These are phyloP conservation scores for Nemapogon koenigi DNA, from an alignment of 2,888 invertebrate species.

Conservation along the genomic window DNA sequence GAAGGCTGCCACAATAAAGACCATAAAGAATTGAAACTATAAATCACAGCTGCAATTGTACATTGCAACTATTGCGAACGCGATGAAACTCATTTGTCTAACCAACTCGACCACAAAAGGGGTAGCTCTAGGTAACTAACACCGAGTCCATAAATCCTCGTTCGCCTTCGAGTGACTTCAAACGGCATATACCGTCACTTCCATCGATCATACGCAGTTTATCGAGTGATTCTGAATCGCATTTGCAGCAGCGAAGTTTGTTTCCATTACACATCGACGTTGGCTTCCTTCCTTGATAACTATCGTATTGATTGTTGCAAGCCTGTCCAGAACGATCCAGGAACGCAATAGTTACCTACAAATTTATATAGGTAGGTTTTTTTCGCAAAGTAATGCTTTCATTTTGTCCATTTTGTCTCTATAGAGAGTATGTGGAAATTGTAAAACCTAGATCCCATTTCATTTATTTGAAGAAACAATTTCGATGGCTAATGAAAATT, in stretches of 20 bases:
- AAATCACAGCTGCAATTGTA: conserved; percentile 4
- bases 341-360: too few relatives aligned
- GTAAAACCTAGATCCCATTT: too few relatives aligned
- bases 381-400: too few relatives aligned
- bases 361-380: too few relatives aligned
- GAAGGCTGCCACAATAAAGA: too few relatives aligned
- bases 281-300: background rate
- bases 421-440: too few relatives aligned
- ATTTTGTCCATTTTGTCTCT: too few relatives aligned
- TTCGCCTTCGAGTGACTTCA: conserved; percentile 3
- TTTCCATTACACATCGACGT: background rate
- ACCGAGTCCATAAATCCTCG: background rate
- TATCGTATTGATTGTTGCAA: background rate
- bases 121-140: background rate
- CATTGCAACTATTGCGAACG: background rate
- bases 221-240: conserved; percentile 23
- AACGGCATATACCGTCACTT: conserved; percentile 2
- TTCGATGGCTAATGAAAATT: too few relatives aligned
- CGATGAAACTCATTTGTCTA: conserved; percentile 8
- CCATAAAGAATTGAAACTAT: conserved; percentile 5
- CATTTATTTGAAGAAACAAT: too few relatives aligned
- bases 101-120: conserved; percentile 7
- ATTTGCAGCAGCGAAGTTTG: conserved; percentile 12
- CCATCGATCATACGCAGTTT: conserved; percentile 23
- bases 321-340: too few relatives aligned